These are phyloP conservation scores for Ictidomys tridecemlineatus DNA, from an alignment of 2,113 vertebrate genomes.

Conservation along the genomic window DNA sequence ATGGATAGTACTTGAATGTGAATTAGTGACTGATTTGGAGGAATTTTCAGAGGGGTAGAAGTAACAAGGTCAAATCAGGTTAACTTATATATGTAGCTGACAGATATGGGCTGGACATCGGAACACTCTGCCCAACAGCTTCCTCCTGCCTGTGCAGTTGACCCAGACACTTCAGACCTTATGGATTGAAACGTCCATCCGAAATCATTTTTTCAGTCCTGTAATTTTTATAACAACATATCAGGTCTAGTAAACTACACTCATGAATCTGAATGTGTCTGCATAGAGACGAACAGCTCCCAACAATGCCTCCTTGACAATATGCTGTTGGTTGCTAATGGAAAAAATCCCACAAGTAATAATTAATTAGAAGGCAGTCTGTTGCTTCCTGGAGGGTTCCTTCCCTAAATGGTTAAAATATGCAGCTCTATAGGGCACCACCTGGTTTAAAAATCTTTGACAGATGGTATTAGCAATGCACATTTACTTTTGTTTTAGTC, in stretches of 20 bases:
- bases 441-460: slow-evolving; percentile 25
- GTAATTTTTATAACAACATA: slow-evolving; percentile 71
- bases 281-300: slow-evolving; percentile 3
- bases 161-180: slow-evolving; percentile 23
- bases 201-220: slow-evolving; percentile 48
- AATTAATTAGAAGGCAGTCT: slow-evolving; percentile 65
- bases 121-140: background rate
- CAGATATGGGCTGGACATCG: background rate
- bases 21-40: slow-evolving; percentile 48
- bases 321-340: slow-evolving; percentile 50
- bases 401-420: slow-evolving; percentile 42
- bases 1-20: slow-evolving; percentile 48
- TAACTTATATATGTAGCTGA: background rate
- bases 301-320: slow-evolving; percentile 44
- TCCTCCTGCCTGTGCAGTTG: slow-evolving; percentile 26
- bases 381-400: background rate
- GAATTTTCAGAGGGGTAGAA: slow-evolving; percentile 22
- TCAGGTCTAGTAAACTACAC: slow-evolving; percentile 46
- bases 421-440: background rate
- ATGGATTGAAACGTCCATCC: slow-evolving; percentile 20
- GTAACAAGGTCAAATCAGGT: slow-evolving; percentile 34
- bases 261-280: slow-evolving; percentile 61
- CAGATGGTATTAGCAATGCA: slow-evolving; percentile 3
- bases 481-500: slow-evolving; percentile 54
- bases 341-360: slow-evolving; percentile 26